Evolutionary conservation across 2,797 vertebrate genomes (phyloP).

Genomic region (Macropodus opercularis): DNA sequence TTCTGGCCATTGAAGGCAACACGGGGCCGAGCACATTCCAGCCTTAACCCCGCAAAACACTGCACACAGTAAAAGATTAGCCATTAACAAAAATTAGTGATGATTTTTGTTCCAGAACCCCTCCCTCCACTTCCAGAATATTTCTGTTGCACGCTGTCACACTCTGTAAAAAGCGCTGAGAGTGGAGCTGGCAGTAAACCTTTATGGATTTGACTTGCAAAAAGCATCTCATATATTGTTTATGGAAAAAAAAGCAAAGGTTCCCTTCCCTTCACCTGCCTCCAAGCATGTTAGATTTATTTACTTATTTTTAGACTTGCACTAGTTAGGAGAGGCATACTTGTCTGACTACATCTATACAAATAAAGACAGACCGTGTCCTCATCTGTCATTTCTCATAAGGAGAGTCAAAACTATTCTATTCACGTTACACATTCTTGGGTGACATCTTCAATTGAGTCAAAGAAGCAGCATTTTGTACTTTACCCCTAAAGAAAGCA

Average conservation of each 20-base stretch:
- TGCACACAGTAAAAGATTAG: slow-evolving; percentile 61
- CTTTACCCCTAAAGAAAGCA: slow-evolving; percentile 70
- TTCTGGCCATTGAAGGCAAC: slow-evolving; percentile 16
- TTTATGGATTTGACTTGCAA: slow-evolving; percentile 97
- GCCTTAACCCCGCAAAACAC: slow-evolving; percentile 35
- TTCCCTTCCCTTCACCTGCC: slow-evolving; percentile 81
- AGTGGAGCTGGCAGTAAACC: slow-evolving; percentile 72
- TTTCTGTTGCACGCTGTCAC: slow-evolving; percentile 59
- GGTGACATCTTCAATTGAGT: slow-evolving; percentile 98
- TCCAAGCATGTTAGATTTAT: slow-evolving; percentile 84
- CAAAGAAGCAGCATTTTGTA: slow-evolving; percentile 83
- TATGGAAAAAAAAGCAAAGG: slow-evolving; percentile 87
- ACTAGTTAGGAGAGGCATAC: slow-evolving; percentile 91
- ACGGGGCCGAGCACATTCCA: slow-evolving; percentile 41
- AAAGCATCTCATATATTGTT: slow-evolving; percentile 99
- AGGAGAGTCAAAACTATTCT: slow-evolving; percentile 95
- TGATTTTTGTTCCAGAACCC: slow-evolving; percentile 69
- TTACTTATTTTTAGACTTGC: slow-evolving; percentile 97
- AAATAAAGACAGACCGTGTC: slow-evolving; percentile 95
- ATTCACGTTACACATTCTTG: slow-evolving; percentile 96
- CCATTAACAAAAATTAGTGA: slow-evolving; percentile 61
- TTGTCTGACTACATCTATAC: slow-evolving; percentile 94
- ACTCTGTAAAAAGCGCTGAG: slow-evolving; percentile 74
- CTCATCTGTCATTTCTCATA: slow-evolving; percentile 96
- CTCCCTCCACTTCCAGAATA: slow-evolving; percentile 39